Conservation (phyloP, 2,797 vertebrate species). For the Psittacula derbiana region DNA sequence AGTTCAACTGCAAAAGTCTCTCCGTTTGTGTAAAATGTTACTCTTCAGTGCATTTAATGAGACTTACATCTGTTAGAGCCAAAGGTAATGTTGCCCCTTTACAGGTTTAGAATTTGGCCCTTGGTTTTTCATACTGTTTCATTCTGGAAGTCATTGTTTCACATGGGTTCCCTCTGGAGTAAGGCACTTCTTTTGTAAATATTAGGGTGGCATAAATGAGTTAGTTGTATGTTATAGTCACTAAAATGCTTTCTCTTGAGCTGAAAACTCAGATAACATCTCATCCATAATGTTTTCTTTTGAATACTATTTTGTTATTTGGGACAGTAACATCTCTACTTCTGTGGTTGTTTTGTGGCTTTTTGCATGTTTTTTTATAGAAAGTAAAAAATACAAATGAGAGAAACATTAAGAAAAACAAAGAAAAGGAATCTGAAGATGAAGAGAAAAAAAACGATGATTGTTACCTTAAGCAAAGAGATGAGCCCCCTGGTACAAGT, state of each 20-base stretch:
- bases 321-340: not conserved
- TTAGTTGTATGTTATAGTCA: not conserved
- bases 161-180: not conserved
- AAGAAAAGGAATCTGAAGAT: conserved; percentile 81
- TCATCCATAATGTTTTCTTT: not conserved
- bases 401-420: conserved; percentile 68
- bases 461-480: conserved; percentile 77
- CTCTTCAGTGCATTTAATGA: not conserved
- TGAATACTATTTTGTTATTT: not conserved
- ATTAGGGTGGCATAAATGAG: not conserved
- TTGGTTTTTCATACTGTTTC: not conserved
- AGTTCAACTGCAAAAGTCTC: not conserved
- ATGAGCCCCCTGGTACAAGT: conserved; percentile 78
- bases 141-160: not conserved
- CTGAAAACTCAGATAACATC: not conserved
- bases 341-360: not conserved
- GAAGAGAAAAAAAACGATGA: conserved; percentile 74
- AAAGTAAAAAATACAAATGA: conserved; percentile 70
- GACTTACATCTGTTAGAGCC: not conserved
- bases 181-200: not conserved
- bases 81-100: not conserved
- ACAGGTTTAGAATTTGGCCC: not conserved
- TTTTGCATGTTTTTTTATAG: conserved; percentile 59
- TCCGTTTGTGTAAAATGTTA: not conserved
- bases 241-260: not conserved